phyloP scores from a whole-genome alignment of 2,888 invertebrate species.

The Dysmachus trigonus region DNA sequence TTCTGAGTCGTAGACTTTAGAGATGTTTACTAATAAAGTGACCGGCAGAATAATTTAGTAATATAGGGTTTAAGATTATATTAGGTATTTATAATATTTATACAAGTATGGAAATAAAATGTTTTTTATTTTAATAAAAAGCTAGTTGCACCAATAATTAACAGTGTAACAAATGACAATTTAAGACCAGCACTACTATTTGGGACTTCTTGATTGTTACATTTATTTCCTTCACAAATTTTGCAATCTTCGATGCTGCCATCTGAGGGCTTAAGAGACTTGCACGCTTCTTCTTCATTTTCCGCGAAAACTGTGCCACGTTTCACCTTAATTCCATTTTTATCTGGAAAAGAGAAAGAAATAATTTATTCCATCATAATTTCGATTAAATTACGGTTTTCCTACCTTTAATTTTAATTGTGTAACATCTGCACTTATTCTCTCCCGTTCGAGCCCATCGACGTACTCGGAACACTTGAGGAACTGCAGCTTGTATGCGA shows the following conservation, averaged over 20 bases:
- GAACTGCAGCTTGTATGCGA: slow-evolving; percentile 1
- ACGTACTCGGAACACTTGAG: slow-evolving; percentile 1
- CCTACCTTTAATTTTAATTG: background rate
- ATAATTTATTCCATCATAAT: background rate
- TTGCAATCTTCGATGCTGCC: background rate
- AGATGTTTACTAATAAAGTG: background rate
- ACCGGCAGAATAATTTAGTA: no score
- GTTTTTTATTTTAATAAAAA: background rate
- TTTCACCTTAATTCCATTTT: background rate
- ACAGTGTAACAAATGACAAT: background rate
- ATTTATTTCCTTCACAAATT: background rate
- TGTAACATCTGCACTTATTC: background rate
- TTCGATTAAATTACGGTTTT: background rate
- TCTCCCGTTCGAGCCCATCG: background rate
- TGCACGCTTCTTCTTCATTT: background rate
- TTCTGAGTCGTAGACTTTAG: no score
- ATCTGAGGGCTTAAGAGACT: background rate
- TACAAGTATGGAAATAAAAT: background rate
- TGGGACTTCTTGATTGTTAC: background rate
- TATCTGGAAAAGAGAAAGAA: background rate
- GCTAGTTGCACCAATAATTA: background rate
- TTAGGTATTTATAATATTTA: background rate
- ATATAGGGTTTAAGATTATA: background rate
- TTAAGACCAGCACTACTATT: background rate
- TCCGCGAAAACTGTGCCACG: background rate